Conservation (phyloP, 1,140 invertebrate species). For the Danaus melanippus region DNA sequence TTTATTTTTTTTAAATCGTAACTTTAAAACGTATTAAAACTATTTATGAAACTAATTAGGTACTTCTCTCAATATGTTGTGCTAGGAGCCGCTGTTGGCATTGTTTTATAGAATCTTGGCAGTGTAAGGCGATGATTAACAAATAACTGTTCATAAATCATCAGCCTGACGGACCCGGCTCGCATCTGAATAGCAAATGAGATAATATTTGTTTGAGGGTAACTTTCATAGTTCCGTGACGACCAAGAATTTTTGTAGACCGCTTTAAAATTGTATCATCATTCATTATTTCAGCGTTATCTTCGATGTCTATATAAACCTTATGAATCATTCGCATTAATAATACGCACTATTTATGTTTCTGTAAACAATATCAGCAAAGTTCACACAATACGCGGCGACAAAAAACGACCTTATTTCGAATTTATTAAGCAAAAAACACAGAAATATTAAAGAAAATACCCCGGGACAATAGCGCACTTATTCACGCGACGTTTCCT, state of each 20-base stretch:
- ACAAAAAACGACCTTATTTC: conserved; percentile 18
- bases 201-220: conserved; percentile 41
- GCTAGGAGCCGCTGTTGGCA: conserved; percentile 33
- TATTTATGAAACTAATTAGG: conserved; percentile 12
- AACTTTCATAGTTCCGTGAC: conserved; percentile 10
- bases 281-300: no score
- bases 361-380: conserved; percentile 5
- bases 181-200: conserved; percentile 45
- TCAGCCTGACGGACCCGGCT: conserved; percentile 39
- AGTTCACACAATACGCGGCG: conserved; percentile 2
- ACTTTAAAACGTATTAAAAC: not conserved
- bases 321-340: no score
- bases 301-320: no score
- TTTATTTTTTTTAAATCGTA: not conserved
- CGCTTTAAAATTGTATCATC: no score
- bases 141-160: conserved; percentile 54
- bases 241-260: no score
- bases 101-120: conserved; percentile 34
- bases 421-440: conserved; percentile 30
- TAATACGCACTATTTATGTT: not conserved
- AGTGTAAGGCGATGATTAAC: conserved; percentile 26
- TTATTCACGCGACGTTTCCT: conserved; percentile 62
- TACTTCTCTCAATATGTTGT: conserved; percentile 41
- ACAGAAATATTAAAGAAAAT: conserved; percentile 30
- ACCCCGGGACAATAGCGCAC: conserved; percentile 38